phyloP scores from a whole-genome alignment of 1,140 invertebrate species.

The Mercenaria mercenaria region DNA sequence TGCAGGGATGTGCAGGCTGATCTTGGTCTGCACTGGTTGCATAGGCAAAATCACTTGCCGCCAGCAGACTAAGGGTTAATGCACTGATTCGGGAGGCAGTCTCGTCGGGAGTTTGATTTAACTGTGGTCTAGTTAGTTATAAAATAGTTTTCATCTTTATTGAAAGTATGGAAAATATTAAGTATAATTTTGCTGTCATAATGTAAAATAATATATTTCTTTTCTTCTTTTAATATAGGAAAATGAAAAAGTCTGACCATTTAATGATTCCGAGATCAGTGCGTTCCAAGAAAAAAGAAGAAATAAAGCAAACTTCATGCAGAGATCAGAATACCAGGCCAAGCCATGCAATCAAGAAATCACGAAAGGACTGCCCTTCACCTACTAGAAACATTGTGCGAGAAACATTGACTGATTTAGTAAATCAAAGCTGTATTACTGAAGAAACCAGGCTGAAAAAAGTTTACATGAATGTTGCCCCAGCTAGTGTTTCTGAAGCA shows the following conservation, averaged over 20 bases:
- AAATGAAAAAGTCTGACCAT: not conserved
- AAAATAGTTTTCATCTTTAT: too few species aligned
- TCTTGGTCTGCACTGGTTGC: too few species aligned
- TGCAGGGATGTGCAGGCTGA: too few species aligned
- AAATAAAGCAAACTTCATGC: not conserved
- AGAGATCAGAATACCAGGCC: not conserved
- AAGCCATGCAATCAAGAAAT: not conserved
- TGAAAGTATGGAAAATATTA: too few species aligned
- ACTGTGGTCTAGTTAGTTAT: too few species aligned
- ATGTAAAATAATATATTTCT: too few species aligned
- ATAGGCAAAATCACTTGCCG: too few species aligned
- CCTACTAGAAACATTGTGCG: not conserved
- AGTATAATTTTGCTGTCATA: too few species aligned
- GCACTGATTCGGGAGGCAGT: too few species aligned
- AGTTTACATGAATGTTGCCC: not conserved
- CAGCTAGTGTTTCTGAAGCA: not conserved
- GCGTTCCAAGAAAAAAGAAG: not conserved
- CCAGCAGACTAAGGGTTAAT: too few species aligned
- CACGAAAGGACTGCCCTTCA: not conserved
- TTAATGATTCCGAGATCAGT: conserved; percentile 37
- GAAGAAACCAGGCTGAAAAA: not conserved
- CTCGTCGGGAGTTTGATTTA: too few species aligned
- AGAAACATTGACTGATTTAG: not conserved
- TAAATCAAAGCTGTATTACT: not conserved
- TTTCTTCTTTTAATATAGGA: too few species aligned